A percentile compares a stretch with the other conserved stretches of the same genome.
Conservation (phyloP, 2,888 invertebrate species). For the Teleogryllus oceanicus region DNA sequence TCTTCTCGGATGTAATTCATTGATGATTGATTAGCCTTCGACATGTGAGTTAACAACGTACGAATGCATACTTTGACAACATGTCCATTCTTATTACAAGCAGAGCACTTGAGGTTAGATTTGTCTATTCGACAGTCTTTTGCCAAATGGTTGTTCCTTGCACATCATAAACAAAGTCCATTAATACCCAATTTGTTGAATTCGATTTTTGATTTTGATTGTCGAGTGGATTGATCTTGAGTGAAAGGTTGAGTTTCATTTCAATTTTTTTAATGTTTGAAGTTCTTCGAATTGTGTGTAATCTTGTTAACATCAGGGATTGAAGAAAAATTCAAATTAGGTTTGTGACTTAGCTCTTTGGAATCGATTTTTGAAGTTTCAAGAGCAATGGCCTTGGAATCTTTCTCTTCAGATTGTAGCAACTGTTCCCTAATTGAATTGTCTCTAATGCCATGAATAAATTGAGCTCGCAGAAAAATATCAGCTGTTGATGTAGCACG, state of each 20-base stretch:
- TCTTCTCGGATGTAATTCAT: no score
- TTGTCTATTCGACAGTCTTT: neutral
- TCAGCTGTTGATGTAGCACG: neutral
- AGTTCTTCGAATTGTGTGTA: neutral
- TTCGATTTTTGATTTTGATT: neutral
- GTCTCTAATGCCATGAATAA: no score
- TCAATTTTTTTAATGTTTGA: neutral
- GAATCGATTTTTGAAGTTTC: conserved; percentile 21
- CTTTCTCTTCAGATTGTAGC: neutral
- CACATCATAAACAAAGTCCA: no score
- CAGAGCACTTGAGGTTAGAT: neutral
- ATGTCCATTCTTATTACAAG: neutral
- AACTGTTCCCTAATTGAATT: conserved; percentile 3
- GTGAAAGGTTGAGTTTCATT: neutral
- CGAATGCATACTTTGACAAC: neutral
- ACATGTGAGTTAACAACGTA: neutral
- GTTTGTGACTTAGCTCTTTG: neutral
- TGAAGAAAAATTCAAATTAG: neutral
- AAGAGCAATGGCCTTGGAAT: neutral
- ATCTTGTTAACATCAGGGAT: neutral
- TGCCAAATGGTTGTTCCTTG: neutral
- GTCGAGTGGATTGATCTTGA: neutral
- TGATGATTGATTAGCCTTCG: neutral
- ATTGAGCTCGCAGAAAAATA: neutral
- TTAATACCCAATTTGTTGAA: neutral